Conservation (phyloP, 2,797 vertebrate species). For the Poecilia velifera region DNA sequence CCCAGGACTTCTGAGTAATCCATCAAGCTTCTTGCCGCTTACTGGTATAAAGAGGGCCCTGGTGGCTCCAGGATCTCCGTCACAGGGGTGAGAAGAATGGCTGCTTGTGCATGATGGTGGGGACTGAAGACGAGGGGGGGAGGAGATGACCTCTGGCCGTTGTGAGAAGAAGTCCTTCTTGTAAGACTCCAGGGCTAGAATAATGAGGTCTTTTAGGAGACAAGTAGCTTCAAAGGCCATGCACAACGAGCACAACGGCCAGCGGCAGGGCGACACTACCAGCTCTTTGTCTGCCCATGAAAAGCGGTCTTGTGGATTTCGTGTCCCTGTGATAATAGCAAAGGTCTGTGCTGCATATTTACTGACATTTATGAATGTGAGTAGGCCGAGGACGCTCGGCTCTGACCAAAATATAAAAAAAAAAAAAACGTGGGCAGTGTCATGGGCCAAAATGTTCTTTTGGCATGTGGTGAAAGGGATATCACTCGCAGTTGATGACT, state of each 20-base stretch:
- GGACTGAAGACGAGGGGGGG: slow-evolving; percentile 18
- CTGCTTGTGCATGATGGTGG: slow-evolving; percentile 69
- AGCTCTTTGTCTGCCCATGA: slow-evolving; percentile 73
- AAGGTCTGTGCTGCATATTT: slow-evolving; percentile 68
- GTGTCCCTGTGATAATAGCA: slow-evolving; percentile 61
- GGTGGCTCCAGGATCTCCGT: slow-evolving; percentile 76
- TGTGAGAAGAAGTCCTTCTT: slow-evolving; percentile 77
- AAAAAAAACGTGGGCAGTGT: slow-evolving; percentile 12
- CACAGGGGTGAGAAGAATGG: slow-evolving; percentile 75
- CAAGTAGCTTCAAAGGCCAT: slow-evolving; percentile 75
- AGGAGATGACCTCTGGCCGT: slow-evolving; percentile 62
- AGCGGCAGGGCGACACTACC: slow-evolving; percentile 60
- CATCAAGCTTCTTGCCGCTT: slow-evolving; percentile 64
- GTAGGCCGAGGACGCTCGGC: slow-evolving; percentile 46
- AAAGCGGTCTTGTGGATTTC: slow-evolving; percentile 76
- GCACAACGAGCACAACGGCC: slow-evolving; percentile 65
- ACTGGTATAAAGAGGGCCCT: slow-evolving; percentile 56
- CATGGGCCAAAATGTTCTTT: slow-evolving; percentile 47
- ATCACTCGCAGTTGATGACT: slow-evolving; percentile 42
- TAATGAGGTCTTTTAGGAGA: slow-evolving; percentile 79
- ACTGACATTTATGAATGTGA: slow-evolving; percentile 57
- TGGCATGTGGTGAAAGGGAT: slow-evolving; percentile 40
- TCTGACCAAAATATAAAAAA: slow-evolving; percentile 15
- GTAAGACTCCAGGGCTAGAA: slow-evolving; percentile 66
- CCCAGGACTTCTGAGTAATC: slow-evolving; percentile 64